A percentile compares a stretch with the other conserved stretches of the same genome.
Evolutionary conservation across 2,113 vertebrate species (phyloP).

Genomic region (Columba livia): DNA sequence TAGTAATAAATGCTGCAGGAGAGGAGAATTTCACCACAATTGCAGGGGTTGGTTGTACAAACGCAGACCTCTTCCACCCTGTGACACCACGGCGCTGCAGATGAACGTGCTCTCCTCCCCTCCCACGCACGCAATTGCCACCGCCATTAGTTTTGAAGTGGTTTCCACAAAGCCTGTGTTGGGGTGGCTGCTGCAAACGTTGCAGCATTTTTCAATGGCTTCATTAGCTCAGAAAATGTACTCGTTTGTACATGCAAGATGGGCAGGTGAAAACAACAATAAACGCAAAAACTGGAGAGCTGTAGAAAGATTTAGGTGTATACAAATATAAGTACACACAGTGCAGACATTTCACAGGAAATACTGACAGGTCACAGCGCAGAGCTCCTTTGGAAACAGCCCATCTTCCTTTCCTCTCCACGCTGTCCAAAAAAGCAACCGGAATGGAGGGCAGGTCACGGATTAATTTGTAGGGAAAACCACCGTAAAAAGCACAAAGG

Average conservation of each 20-base stretch:
- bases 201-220: not conserved
- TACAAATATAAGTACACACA: not conserved
- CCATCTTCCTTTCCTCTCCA: not conserved
- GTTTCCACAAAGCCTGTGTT: not conserved
- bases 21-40: slow-evolving; percentile 38
- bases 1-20: slow-evolving; percentile 60
- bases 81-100: not conserved
- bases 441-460: not conserved
- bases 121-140: not conserved
- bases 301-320: not conserved
- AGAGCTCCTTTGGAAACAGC: not conserved
- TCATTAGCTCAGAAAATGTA: not conserved
- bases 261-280: not conserved
- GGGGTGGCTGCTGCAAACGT: not conserved
- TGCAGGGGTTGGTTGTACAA: not conserved
- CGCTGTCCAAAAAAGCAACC: not conserved
- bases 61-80: not conserved
- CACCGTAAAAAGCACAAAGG: not conserved
- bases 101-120: not conserved
- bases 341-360: not conserved
- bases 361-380: slow-evolving; percentile 3
- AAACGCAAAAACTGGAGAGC: not conserved
- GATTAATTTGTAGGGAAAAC: not conserved
- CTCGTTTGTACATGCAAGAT: not conserved
- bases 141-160: not conserved